Evolutionary conservation across 2,797 vertebrate species (phyloP), one percentile per base, ranked within the genome.

Genomic region (Typhlichthys subterraneus): DNA sequence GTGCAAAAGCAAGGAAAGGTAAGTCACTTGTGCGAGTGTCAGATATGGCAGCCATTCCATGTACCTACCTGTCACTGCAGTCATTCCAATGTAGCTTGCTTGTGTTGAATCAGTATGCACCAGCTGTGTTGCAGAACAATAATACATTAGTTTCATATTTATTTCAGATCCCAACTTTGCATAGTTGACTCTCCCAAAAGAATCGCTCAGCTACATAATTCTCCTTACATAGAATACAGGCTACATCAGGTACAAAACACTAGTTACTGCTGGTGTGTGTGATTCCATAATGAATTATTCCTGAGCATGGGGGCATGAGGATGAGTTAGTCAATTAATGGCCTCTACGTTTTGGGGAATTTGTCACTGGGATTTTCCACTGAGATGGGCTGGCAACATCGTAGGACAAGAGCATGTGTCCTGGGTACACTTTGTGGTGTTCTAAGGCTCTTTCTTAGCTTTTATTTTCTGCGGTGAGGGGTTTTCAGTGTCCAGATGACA

Each of bases 1-100:
- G 50, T 91, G 79, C 67, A 88, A 33, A 54, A 49, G 0, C 1
- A 85, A 58, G 9, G 0, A 12, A 47, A 88, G 64, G 92, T 93
- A 69, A 84, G 85, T 81, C 1, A 15, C 15, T 11, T 29, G 7
- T 3, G 14, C 10, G 5, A 1, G n/a, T 48, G 45, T 50, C 31
- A 56, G 38, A 42, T 42, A 42, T 42, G 9, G 4, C 38, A 42
- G 38, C 38, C 6, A 42, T 42, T 42, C 38, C 0, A 7, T 42
- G 38, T 42, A 42, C 8, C 38, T 7, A 7, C 38, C 1, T 7
- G 2, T 9, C 38, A 2, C 38, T 42, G 38, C 38, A 42, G 38
- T 42, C 38, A 42, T 42, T 42, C 9, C 38, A 2, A 9, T 42
- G 38, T 42, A 42, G 38, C 38, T 42, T 42, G 38, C 38, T 42